Conservation (phyloP, 2,888 invertebrate species). For the Acleris emargana region DNA sequence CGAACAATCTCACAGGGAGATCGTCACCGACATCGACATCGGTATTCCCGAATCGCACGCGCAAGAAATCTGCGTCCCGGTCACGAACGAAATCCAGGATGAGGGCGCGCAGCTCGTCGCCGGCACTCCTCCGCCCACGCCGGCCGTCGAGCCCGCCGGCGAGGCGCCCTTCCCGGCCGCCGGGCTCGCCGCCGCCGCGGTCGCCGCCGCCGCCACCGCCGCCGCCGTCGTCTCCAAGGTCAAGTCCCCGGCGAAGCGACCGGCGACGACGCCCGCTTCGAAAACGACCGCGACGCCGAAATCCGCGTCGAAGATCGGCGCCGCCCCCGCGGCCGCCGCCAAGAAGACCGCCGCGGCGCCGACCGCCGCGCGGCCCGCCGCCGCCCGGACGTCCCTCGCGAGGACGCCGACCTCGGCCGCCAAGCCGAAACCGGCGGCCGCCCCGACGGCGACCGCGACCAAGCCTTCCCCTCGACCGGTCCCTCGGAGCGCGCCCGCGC, state of each 20-base stretch:
- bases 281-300: constrained; percentile 47
- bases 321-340: constrained; percentile 39
- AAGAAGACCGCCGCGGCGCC: constrained; percentile 47
- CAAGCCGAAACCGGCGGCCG: constrained; percentile 49
- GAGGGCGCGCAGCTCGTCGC: constrained; percentile 55
- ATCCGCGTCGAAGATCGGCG: constrained; percentile 35
- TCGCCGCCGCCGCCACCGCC: constrained; percentile 45
- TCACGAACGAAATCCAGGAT: constrained; percentile 65
- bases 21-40: constrained; percentile 72
- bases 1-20: constrained; percentile 48
- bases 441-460: constrained; percentile 51
- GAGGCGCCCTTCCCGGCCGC: constrained; percentile 53
- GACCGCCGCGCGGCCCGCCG: constrained; percentile 45
- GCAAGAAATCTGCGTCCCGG: constrained; percentile 78
- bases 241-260: constrained; percentile 47
- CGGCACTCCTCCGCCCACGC: constrained; percentile 52
- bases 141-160: constrained; percentile 44
- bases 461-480: constrained; percentile 49
- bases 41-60: constrained; percentile 71
- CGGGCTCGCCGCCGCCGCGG: constrained; percentile 44
- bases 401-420: constrained; percentile 51
- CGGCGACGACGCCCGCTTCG: constrained; percentile 42
- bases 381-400: constrained; percentile 39
- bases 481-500: constrained; percentile 46
- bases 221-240: constrained; percentile 50